Base-by-base conservation (phyloP, 64 coral and sea anemone species). In the Platygyra sinensis region DNA sequence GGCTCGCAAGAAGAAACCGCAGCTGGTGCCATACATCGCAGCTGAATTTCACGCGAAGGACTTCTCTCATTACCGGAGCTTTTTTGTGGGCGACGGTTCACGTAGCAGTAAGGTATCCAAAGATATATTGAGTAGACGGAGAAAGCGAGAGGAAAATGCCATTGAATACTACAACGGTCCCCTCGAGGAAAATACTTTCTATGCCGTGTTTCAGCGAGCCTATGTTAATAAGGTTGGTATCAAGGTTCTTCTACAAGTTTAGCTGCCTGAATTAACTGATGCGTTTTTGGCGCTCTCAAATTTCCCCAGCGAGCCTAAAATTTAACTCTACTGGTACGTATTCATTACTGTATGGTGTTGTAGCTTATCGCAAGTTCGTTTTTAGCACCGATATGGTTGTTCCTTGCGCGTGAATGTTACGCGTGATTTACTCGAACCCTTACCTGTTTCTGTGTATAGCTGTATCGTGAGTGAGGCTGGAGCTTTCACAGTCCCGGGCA, bases 171-270 rank as follows among this genome's bases (percentile, higher is more conserved):
- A 88, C 49, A 96, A 96, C 24, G 95, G 95, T 25, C 95, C 91
- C 42, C 71, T 96, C 20, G 78, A 94, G 19, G 86, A 77, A 77
- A 75, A 52, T 2, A 96, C 95, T 1, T 96, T 71, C 82, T 96
- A 96, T 77, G 80, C 87, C 8, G 86, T 91, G 76, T 96, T 96
- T 64, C 95, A 94, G 59, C 85, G 95, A 74, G 95, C 95, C 24
- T 89, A 89, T 88, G 88, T 96, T 19, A 82, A 72, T 49, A 87
- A 93, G 95, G 95, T 96, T 52, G 24, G 84, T 49, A 46, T 52
- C 13, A 30, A 31, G 7, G 33, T 16, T 20, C 2, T 15, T 38
- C 49, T 0, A 57, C 8, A 14, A 12, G 54, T 57, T 57, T 57
- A 14, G 54, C 15, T 14, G 54, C 54, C 54, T 57, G 10, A 14